These are phyloP conservation scores for Cylloceria caligata DNA, from an alignment of 2,888 invertebrate genomes.

Conservation along the genomic window DNA sequence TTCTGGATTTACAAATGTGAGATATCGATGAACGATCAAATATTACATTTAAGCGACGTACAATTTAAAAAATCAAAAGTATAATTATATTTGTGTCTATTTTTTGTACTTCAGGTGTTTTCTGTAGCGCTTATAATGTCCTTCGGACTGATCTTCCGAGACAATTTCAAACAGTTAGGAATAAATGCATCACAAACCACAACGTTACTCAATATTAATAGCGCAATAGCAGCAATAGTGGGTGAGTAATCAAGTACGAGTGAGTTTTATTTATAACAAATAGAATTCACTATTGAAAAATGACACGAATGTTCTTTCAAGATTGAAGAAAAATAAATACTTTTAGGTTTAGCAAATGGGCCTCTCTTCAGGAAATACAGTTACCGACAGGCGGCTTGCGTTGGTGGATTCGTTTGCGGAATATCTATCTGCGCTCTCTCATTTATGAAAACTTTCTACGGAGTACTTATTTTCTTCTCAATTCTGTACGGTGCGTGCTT, in stretches of 20 bases:
- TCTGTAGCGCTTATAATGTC: conserved; percentile 89
- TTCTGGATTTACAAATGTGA: conserved; percentile 90
- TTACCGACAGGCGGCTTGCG: conserved; percentile 89
- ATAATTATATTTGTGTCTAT: not conserved
- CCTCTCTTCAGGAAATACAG: conserved; percentile 89
- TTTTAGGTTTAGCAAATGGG: conserved; percentile 89
- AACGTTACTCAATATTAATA: conserved; percentile 90
- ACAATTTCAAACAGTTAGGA: conserved; percentile 87
- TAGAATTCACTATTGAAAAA: no score
- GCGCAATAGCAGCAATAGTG: conserved; percentile 89
- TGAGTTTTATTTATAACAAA: no score
- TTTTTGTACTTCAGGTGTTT: conserved; percentile 86
- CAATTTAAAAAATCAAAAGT: not conserved
- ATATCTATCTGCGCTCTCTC: conserved; percentile 87
- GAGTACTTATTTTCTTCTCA: conserved; percentile 88
- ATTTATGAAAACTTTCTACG: conserved; percentile 87
- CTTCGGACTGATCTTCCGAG: conserved; percentile 90
- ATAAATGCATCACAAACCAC: conserved; percentile 89
- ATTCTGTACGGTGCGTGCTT: conserved; percentile 88
- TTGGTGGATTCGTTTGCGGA: conserved; percentile 87
- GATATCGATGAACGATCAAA: conserved; percentile 77
- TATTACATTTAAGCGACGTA: not conserved
- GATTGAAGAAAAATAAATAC: no score
- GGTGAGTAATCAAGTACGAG: conserved; percentile 85
- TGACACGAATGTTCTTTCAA: no score